Evolutionary conservation across 2,888 invertebrate species (phyloP), one percentile per base, ranked within the genome.

Genomic region (Mythimna vitellina): DNA sequence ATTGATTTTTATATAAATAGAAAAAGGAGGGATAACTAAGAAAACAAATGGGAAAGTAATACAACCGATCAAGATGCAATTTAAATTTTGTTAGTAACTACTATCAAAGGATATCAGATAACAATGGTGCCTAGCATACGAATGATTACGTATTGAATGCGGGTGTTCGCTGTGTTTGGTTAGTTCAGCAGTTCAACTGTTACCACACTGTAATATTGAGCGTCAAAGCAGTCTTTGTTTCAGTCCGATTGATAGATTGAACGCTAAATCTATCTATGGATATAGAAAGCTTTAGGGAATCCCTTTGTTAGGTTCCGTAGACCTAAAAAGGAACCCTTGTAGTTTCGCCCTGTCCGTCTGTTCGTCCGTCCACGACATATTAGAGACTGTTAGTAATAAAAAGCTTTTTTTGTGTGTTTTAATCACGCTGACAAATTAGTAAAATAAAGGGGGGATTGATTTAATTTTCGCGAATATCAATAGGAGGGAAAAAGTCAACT

Each of bases 111-210:
- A 46, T 5, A 46, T n/a, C 17, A 10, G 20, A 54, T 29, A 25
- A 42, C 64, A 74, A 56, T 61, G 12, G 38, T n/a, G 35, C 14
- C n/a, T 35, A 57, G 20, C 46, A 38, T n/a, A 46, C 20, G 20
- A 63, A 20, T 61, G 12, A 54, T 38, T 57, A 20, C 25, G 57
- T 49, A 78, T 51, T 38, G 65, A 51, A 81, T 81, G 74, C 80
- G 79, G 82, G 82, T 46, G 49, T 46, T 20, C 60, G 51, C 32
- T 29, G 35, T 77, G 68, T 78, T 80, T 68, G 65, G n/a, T 29
- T 58, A 73, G 82, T 68, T 70, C 53, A 61, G n/a, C 46, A 57
- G 65, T 76, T 64, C 32, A 54, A 63, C 51, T 56, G 32, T 32
- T 32, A 58, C 20, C 65, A 46, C n/a, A 38, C 29, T 60, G 57